Percentiles rank a stretch among this genome's conserved stretches.
Conservation (phyloP, 2,113 vertebrate genomes). For the Cheirogaleus medius region DNA sequence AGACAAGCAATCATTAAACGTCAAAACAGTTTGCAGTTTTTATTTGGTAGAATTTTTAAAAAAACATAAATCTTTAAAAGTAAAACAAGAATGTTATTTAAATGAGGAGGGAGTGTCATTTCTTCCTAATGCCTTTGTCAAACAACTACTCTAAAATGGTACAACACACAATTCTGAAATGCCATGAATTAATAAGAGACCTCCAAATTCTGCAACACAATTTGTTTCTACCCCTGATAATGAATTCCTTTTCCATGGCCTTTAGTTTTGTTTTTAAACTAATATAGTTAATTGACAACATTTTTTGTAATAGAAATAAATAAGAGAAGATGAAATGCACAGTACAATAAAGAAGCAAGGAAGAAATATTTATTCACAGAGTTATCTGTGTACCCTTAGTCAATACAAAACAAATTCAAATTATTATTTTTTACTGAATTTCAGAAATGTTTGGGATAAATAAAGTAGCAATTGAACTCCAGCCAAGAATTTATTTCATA, state of each 20-base stretch:
- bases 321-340: not conserved
- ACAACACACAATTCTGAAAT: slow-evolving; percentile 49
- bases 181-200: slow-evolving; percentile 29
- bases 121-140: slow-evolving; percentile 44
- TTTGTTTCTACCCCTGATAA: not conserved
- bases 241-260: not conserved
- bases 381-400: not conserved
- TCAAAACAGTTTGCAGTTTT: slow-evolving; percentile 34
- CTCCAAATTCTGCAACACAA: not conserved
- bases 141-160: not conserved
- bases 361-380: not conserved
- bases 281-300: not conserved
- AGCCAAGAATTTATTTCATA: not conserved
- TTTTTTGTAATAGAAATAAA: not conserved
- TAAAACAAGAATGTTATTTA: slow-evolving; percentile 51
- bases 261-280: slow-evolving; percentile 8
- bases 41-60: slow-evolving; percentile 28
- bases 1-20: slow-evolving; percentile 46
- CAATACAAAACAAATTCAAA: not conserved
- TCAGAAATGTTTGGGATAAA: not conserved
- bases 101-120: not conserved
- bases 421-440: not conserved
- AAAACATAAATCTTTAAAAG: slow-evolving; percentile 38
- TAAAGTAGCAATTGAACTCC: not conserved
- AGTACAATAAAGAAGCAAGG: not conserved